phyloP scores from a whole-genome alignment of 2,888 invertebrate genomes.

The Crioceris asparagi region DNA sequence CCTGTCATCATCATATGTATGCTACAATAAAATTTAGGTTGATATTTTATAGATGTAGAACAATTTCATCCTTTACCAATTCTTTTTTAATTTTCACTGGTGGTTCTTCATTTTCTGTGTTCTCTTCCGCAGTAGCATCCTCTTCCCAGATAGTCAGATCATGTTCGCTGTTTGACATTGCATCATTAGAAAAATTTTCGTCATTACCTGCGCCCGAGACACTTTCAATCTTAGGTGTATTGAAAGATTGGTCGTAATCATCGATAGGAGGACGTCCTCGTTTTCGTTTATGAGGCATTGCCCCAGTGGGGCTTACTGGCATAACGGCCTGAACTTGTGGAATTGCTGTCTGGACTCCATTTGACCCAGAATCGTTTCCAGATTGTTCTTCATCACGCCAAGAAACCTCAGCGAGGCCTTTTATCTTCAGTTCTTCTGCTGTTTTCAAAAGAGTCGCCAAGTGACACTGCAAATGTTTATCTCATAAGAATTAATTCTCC shows the following conservation, averaged over 20 bases:
- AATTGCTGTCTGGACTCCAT: slow-evolving; percentile 32
- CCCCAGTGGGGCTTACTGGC: slow-evolving; percentile 28
- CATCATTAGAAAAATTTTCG: slow-evolving; percentile 36
- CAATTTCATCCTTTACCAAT: slow-evolving; percentile 21
- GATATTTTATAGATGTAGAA: neutral
- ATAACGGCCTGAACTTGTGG: slow-evolving; percentile 38
- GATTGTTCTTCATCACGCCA: slow-evolving; percentile 56
- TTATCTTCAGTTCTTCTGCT: slow-evolving; percentile 84
- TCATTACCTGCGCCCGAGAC: slow-evolving; percentile 34
- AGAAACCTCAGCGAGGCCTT: slow-evolving; percentile 82
- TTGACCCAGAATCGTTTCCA: slow-evolving; percentile 28
- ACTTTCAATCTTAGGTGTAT: slow-evolving; percentile 43
- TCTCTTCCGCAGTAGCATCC: slow-evolving; percentile 31
- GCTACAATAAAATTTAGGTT: slow-evolving; percentile 3
- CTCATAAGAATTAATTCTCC: slow-evolving; percentile 2
- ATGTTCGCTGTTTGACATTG: slow-evolving; percentile 37
- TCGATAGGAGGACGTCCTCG: slow-evolving; percentile 53
- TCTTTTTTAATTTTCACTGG: slow-evolving; percentile 32
- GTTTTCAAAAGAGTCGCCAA: slow-evolving; percentile 80
- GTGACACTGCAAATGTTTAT: slow-evolving; percentile 56
- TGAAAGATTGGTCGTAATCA: slow-evolving; percentile 45
- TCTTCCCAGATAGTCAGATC: slow-evolving; percentile 37
- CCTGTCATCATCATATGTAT: slow-evolving; percentile 19
- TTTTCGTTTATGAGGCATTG: slow-evolving; percentile 46
- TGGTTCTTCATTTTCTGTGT: slow-evolving; percentile 28